Conservation (phyloP, 2,797 vertebrate species). For the Myotis planiceps region DNA sequence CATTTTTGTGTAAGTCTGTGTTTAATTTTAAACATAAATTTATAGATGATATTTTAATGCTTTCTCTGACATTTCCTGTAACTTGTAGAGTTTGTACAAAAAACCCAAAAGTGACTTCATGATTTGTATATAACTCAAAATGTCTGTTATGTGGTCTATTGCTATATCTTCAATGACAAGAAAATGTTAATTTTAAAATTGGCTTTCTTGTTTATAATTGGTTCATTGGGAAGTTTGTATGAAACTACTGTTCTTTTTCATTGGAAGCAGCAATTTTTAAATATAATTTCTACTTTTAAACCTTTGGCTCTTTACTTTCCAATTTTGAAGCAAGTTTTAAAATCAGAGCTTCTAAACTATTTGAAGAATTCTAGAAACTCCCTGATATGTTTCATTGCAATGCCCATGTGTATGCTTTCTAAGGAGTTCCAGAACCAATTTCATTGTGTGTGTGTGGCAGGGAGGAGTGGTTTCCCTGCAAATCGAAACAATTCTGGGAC, state of each 20-base stretch:
- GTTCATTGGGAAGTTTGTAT: constrained; percentile 40
- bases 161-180: neutral
- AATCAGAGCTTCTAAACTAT: neutral
- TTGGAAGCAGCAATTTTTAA: neutral
- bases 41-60: constrained; percentile 57
- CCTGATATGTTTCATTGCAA: neutral
- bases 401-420: neutral
- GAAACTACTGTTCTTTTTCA: neutral
- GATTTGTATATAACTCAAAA: constrained; percentile 52
- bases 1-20: constrained; percentile 56
- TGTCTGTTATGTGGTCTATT: neutral
- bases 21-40: constrained; percentile 67
- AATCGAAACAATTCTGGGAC: neutral
- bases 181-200: constrained; percentile 32
- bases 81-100: constrained; percentile 47
- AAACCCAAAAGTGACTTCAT: constrained; percentile 36
- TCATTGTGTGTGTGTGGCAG: neutral
- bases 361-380: neutral
- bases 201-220: constrained; percentile 40
- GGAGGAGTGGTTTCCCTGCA: neutral
- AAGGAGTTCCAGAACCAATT: neutral
- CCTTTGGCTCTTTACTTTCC: neutral
- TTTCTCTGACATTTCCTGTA: constrained; percentile 62
- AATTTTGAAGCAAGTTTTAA: neutral
- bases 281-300: constrained; percentile 19